Evolutionary conservation across 2,888 invertebrate species (phyloP).

Genomic region (Callosobruchus maculatus): DNA sequence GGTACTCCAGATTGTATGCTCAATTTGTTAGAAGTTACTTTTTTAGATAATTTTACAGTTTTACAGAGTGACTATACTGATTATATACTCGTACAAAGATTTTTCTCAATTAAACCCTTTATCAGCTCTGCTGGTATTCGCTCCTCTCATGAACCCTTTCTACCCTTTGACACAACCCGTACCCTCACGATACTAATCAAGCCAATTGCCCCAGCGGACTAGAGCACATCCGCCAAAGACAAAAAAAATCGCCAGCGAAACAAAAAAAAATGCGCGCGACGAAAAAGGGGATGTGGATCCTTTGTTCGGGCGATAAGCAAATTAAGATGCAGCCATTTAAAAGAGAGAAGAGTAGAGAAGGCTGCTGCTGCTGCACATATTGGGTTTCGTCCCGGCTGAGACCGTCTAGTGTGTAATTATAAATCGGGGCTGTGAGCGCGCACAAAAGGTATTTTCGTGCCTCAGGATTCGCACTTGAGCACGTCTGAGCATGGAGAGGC

Average conservation of each 20-base stretch:
- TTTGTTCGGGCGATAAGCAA: not conserved
- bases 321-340: not conserved
- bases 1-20: no score
- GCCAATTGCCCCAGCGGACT: no score
- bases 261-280: not conserved
- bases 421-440: conserved; percentile 23
- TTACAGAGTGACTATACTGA: no score
- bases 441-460: conserved; percentile 37
- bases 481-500: conserved; percentile 29
- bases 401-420: conserved; percentile 8
- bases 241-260: not conserved
- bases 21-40: no score
- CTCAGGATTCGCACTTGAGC: conserved; percentile 35
- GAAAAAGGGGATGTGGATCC: not conserved
- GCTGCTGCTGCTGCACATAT: conserved; percentile 10
- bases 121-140: no score
- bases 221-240: not conserved
- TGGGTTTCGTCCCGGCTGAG: conserved; percentile 16
- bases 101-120: no score
- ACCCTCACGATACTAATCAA: no score
- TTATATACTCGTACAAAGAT: no score
- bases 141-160: no score
- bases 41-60: no score
- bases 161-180: no score
- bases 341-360: no score